Evolutionary conservation across 2,113 vertebrate species (phyloP).

Genomic region (Piaya cayana): DNA sequence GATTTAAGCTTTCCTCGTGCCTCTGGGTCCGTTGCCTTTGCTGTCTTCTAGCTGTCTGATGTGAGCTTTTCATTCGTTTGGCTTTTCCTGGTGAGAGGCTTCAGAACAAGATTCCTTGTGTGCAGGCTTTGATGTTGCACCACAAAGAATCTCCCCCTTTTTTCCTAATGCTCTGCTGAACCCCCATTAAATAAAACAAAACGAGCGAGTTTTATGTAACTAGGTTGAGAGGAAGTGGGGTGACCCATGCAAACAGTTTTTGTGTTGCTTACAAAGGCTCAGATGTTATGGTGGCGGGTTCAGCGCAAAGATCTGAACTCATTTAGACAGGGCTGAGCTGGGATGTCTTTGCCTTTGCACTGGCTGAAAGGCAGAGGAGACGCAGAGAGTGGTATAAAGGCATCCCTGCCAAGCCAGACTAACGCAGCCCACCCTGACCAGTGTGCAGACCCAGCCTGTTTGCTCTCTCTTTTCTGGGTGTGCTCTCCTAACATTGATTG

Average conservation of each 20-base stretch:
- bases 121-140: conserved; percentile 48
- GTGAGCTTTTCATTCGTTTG: conserved; percentile 49
- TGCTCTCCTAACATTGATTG: background rate
- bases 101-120: conserved; percentile 49
- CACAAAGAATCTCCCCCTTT: conserved; percentile 44
- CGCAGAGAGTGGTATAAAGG: background rate
- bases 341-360: background rate
- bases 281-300: background rate
- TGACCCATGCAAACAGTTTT: conserved; percentile 55
- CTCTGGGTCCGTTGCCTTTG: conserved; percentile 5
- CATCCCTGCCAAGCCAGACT: background rate
- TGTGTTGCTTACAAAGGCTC: conserved; percentile 43
- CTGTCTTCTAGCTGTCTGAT: conserved; percentile 20
- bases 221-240: conserved; percentile 47
- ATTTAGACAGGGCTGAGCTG: background rate
- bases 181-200: background rate
- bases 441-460: background rate
- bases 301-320: background rate
- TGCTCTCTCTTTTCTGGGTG: background rate
- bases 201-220: background rate
- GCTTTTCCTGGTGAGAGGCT: conserved; percentile 65
- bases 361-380: background rate
- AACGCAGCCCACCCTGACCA: background rate
- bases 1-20: conserved; percentile 47
- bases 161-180: conserved; percentile 32